These are phyloP conservation scores for Achroia grisella DNA, from an alignment of 1,140 invertebrate species.

Conservation along the genomic window DNA sequence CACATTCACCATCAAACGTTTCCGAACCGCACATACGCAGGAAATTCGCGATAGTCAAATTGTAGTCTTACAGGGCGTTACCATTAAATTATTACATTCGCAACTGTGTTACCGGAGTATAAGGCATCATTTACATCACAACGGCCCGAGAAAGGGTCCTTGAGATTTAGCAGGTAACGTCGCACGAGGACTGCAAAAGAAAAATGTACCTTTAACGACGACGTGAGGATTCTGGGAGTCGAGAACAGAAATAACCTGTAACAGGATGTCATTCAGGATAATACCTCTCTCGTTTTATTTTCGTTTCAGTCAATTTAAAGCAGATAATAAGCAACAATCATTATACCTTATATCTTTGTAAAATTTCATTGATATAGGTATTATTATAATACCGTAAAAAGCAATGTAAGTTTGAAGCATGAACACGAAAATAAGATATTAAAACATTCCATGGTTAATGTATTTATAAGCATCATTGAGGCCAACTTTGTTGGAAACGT, in stretches of 20 bases:
- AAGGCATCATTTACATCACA: conserved; percentile 64
- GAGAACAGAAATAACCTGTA: conserved; percentile 66
- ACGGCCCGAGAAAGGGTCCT: conserved; percentile 47
- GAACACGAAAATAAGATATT: too few relatives aligned
- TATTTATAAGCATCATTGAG: too few relatives aligned
- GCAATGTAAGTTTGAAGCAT: too few relatives aligned
- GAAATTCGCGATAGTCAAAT: conserved; percentile 73
- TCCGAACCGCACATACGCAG: conserved; percentile 43
- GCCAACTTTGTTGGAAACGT: too few relatives aligned
- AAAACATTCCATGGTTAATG: too few relatives aligned
- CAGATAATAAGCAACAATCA: too few relatives aligned
- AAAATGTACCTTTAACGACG: conserved; percentile 72
- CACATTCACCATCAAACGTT: conserved; percentile 40
- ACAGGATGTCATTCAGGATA: conserved; percentile 69
- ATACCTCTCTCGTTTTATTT: conserved; percentile 59
- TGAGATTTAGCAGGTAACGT: conserved; percentile 49
- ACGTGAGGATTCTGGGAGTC: conserved; percentile 60
- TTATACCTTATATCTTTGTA: too few relatives aligned
- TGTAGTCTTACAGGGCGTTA: conserved; percentile 66
- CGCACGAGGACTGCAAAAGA: conserved; percentile 66
- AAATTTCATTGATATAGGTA: too few relatives aligned
- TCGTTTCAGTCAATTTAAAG: conserved; percentile 22
- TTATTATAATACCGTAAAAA: too few relatives aligned
- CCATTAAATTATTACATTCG: conserved; percentile 69
- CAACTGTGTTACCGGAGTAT: conserved; percentile 59